Percentiles rank a stretch among this genome's conserved stretches.
Evolutionary conservation across 1,140 invertebrate species (phyloP).

Genomic region (Scaptomyza montana): DNA sequence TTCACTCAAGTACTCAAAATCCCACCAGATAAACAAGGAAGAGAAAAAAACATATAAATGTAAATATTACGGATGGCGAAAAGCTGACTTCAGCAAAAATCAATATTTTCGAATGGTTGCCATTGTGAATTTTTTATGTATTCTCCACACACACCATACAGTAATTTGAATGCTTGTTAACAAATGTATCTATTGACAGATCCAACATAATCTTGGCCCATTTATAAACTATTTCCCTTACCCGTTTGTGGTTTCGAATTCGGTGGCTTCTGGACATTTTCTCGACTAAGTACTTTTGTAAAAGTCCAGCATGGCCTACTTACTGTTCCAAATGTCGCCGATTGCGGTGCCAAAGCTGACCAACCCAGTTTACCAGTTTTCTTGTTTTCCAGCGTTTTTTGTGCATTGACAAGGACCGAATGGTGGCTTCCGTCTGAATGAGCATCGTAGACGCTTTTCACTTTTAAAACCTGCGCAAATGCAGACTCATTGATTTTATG

Average conservation of each 20-base stretch:
- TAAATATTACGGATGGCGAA: neutral
- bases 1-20: too few species aligned
- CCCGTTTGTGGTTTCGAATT: neutral
- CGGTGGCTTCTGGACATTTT: neutral
- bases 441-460: neutral
- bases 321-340: neutral
- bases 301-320: neutral
- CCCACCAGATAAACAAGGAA: neutral
- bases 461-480: too few species aligned
- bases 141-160: too few species aligned
- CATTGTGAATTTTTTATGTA: too few species aligned
- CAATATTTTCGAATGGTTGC: slow-evolving; percentile 48
- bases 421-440: too few species aligned
- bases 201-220: slow-evolving; percentile 7
- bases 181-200: slow-evolving; percentile 1
- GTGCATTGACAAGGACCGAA: too few species aligned
- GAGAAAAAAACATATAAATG: slow-evolving; percentile 41
- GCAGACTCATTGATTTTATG: slow-evolving; percentile 1
- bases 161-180: neutral
- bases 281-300: neutral
- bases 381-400: neutral
- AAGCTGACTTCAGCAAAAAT: slow-evolving; percentile 38
- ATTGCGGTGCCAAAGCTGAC: slow-evolving; percentile 10
- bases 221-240: slow-evolving; percentile 3
- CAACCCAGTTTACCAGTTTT: slow-evolving; percentile 13